A percentile compares a stretch with the other conserved stretches of the same genome.
phyloP scores from a whole-genome alignment of 2,797 vertebrate species.

The Nothura maculosa region DNA sequence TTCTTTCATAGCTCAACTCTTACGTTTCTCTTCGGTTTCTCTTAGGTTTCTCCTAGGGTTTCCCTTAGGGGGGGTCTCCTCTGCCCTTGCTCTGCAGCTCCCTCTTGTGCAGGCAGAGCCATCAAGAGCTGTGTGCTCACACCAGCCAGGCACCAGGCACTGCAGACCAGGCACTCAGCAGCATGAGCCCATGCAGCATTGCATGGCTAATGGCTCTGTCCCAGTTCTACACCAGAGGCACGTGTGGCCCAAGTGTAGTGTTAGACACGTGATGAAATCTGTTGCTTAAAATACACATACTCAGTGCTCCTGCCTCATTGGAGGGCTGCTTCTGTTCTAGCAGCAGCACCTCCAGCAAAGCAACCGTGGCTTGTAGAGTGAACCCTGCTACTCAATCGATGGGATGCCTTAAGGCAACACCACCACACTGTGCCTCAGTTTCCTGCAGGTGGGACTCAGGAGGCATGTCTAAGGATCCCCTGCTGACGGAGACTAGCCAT shows the following conservation, averaged over 20 bases:
- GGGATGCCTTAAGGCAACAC: background rate
- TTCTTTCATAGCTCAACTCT: background rate
- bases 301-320: background rate
- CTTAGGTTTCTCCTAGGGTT: background rate
- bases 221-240: background rate
- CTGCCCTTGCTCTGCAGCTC: background rate
- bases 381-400: background rate
- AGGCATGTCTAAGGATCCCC: background rate
- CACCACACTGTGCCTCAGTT: background rate
- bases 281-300: background rate
- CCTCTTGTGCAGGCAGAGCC: background rate
- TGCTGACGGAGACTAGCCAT: background rate
- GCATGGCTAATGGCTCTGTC: background rate
- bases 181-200: background rate
- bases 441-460: fast-evolving
- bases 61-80: background rate
- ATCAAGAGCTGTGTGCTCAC: fast-evolving
- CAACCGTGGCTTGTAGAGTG: background rate
- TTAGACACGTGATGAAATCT: background rate
- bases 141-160: background rate
- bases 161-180: background rate
- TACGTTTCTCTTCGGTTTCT: no score
- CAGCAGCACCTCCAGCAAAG: background rate
- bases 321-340: background rate
- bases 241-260: background rate